Evolutionary conservation across 2,797 vertebrate species (phyloP).

Genomic region (Rhabdomys pumilio): DNA sequence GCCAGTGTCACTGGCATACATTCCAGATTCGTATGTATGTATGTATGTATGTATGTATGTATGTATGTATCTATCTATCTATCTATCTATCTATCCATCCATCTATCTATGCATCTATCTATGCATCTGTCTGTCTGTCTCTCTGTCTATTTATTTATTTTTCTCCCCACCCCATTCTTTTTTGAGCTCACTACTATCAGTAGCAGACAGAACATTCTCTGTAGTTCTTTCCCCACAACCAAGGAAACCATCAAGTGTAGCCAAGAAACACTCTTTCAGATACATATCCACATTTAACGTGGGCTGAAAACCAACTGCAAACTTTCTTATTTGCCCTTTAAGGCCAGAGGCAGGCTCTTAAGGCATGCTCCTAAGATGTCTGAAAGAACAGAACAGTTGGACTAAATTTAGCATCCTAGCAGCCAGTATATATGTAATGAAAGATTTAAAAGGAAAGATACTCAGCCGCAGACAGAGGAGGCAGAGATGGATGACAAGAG

Average conservation of each 20-base stretch:
- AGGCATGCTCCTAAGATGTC: constrained; percentile 67
- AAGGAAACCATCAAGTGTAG: constrained; percentile 79
- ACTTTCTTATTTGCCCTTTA: constrained; percentile 81
- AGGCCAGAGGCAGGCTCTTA: constrained; percentile 75
- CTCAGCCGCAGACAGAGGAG: constrained; percentile 22
- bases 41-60: too few relatives aligned
- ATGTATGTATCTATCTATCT: background rate
- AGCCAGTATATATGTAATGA: constrained; percentile 60
- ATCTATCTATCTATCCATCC: background rate
- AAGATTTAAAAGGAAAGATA: constrained; percentile 77
- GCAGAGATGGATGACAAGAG: constrained; percentile 17
- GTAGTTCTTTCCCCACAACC: constrained; percentile 70
- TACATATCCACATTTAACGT: constrained; percentile 71
- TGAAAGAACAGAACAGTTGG: constrained; percentile 64
- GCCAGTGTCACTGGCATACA: constrained; percentile 80
- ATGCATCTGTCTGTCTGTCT: background rate
- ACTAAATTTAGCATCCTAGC: constrained; percentile 78
- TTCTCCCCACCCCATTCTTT: background rate
- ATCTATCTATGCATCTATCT: background rate
- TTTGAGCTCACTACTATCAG: constrained; percentile 72
- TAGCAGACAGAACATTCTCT: constrained; percentile 68
- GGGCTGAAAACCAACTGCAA: constrained; percentile 68
- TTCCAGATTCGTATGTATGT: constrained; percentile 66
- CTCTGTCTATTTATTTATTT: constrained; percentile 59
- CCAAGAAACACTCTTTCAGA: constrained; percentile 78